phyloP scores from a whole-genome alignment of 2,797 vertebrate species.

The Euthynnus affinis region DNA sequence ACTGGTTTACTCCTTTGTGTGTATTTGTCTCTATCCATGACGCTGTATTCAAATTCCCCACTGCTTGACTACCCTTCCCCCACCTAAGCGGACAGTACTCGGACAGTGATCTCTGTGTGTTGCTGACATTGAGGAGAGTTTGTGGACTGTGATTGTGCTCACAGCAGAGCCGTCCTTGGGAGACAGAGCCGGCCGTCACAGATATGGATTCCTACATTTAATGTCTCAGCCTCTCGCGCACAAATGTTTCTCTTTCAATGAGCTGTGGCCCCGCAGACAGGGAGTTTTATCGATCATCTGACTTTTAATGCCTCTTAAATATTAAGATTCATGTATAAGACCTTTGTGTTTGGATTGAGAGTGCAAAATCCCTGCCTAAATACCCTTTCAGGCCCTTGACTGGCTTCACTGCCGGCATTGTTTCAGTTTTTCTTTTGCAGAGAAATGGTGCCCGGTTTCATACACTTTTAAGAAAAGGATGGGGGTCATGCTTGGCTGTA shows the following conservation, averaged over 20 bases:
- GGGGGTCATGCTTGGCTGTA: constrained; percentile 34
- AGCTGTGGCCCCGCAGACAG: constrained; percentile 48
- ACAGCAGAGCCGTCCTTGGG: constrained; percentile 61
- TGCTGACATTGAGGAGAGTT: constrained; percentile 62
- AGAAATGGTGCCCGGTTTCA: constrained; percentile 21
- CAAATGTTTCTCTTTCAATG: constrained; percentile 74
- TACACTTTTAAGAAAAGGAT: constrained; percentile 23
- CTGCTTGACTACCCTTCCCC: constrained; percentile 25
- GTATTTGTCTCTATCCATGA: constrained; percentile 17
- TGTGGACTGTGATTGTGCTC: constrained; percentile 57
- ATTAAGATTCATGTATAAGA: constrained; percentile 79
- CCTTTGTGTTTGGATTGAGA: constrained; percentile 73
- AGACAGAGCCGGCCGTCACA: constrained; percentile 56
- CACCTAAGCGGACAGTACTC: constrained; percentile 16
- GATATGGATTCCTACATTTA: constrained; percentile 75
- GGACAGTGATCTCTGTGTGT: constrained; percentile 63
- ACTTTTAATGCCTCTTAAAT: constrained; percentile 79
- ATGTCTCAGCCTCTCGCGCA: constrained; percentile 38
- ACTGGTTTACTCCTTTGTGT: constrained; percentile 9
- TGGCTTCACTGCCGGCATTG: constrained; percentile 37
- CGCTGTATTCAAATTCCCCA: constrained; percentile 11
- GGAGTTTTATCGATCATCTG: constrained; percentile 77
- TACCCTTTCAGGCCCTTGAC: constrained; percentile 24
- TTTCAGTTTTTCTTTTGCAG: constrained; percentile 34
- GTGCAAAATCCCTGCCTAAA: constrained; percentile 53